Base-by-base conservation (phyloP, 2,113 vertebrate genomes). In the Tupaia chinensis region DNA sequence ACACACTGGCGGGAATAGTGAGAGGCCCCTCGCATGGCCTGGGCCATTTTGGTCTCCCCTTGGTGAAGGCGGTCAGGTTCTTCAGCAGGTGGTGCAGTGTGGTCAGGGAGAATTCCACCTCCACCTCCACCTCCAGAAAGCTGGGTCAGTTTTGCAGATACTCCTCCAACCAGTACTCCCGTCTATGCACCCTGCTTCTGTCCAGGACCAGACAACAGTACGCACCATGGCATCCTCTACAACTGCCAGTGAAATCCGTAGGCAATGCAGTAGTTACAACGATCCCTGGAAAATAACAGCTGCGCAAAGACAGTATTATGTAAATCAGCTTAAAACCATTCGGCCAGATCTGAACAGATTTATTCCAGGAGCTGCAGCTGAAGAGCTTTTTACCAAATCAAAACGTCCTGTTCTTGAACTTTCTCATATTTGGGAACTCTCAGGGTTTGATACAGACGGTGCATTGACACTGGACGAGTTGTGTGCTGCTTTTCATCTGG, bases 81-180 rank as follows among this genome's bases (percentile, higher is more conserved):
- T 95, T 98, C 98, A 98, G 95, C 99, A 83, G 99, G 98, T 80
- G 99, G 99, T 68, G 98, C 99, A 80, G 99, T 99, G 98, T 99
- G 99, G 99, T 97, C 99, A 85, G 99, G 99, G 32, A 32, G 87
- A 99, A 99, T 96, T 99, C 32, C 32, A 32, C 32, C 99, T 83
- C 99, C 99, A 74, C 99, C 99, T 98, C 99, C 99, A 10, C 99
- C 99, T 98, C 99, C 99, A 99, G 99, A 99, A 98, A 99, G 99
- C 88, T 99, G 99, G 99, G 99, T 99, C 99, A 99, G 99, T 99
- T 99, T 99, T 98, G 99, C 99, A 98, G 99, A 99, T 99, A 99
- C 99, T 84, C 99, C 99, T 96, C 99, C 99, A 98, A 99, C 99
- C 98, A 99, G 99, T 99, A 98, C 99, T 97, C 98, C 99, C 98